phyloP scores from a whole-genome alignment of 2,888 invertebrate species.

The Gortyna flavago region DNA sequence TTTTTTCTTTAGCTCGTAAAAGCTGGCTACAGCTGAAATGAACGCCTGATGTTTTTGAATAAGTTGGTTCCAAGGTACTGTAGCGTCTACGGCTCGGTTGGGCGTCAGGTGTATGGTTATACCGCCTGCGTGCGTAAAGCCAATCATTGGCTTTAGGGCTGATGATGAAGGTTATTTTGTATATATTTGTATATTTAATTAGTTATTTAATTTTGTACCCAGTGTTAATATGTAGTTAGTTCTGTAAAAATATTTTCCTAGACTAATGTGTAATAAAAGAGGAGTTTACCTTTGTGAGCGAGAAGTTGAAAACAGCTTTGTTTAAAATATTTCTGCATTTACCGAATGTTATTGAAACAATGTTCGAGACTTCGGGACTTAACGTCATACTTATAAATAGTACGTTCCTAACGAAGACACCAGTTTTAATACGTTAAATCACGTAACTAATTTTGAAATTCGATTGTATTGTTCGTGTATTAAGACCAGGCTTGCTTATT shows the following conservation, averaged over 20 bases:
- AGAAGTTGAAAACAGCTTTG: conserved; percentile 24
- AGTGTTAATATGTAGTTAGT: too few relatives aligned
- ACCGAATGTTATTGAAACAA: conserved; percentile 52
- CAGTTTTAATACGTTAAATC: conserved; percentile 26
- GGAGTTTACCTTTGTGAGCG: not conserved
- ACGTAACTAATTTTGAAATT: conserved; percentile 20
- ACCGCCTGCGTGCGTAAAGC: not conserved
- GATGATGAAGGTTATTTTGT: not conserved
- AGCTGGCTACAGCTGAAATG: not conserved
- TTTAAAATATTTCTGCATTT: conserved; percentile 48
- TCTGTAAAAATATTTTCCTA: not conserved
- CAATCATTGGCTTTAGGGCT: too few relatives aligned
- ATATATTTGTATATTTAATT: not conserved
- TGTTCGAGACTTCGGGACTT: conserved; percentile 47
- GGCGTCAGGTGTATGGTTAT: not conserved
- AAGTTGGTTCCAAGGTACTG: not conserved
- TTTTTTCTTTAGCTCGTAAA: not conserved
- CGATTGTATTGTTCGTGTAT: conserved; percentile 2
- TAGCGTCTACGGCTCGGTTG: not conserved
- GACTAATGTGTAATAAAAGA: not conserved
- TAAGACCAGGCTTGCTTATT: not conserved
- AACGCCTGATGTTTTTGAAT: not conserved
- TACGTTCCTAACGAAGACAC: conserved; percentile 48
- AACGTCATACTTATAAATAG: conserved; percentile 55
- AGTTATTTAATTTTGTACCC: not conserved